Conservation (phyloP, 1,140 invertebrate genomes). For the Drosophila obscura region DNA sequence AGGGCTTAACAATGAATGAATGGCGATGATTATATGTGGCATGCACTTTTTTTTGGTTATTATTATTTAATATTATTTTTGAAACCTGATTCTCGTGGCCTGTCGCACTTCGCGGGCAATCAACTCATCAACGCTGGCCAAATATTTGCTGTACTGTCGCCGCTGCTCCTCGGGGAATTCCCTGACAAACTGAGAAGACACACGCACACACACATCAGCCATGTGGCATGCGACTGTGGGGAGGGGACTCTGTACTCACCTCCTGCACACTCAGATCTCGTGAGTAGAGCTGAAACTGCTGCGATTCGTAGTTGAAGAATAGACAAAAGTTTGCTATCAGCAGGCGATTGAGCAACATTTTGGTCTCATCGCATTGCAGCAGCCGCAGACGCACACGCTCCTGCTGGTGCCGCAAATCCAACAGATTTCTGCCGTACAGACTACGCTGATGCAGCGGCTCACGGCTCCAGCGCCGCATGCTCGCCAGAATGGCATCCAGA, state of each 20-base stretch:
- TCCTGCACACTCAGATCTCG: conserved; percentile 69
- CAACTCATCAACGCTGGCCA: conserved; percentile 68
- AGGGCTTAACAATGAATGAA: conserved; percentile 10
- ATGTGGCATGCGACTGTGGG: not conserved
- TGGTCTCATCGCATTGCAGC: conserved; percentile 84
- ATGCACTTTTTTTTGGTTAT: too few species aligned
- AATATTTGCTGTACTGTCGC: conserved; percentile 66
- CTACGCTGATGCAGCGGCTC: conserved; percentile 86
- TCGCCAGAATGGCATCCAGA: conserved; percentile 75
- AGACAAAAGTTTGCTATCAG: conserved; percentile 86
- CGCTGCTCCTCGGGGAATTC: conserved; percentile 73
- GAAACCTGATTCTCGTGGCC: conserved; percentile 77
- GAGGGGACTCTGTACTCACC: conserved; percentile 27
- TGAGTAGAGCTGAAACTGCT: conserved; percentile 68
- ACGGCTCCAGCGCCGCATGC: conserved; percentile 86
- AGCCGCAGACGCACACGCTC: conserved; percentile 82
- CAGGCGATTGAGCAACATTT: conserved; percentile 86
- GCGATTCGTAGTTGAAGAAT: conserved; percentile 84
- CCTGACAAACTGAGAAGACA: conserved; percentile 61
- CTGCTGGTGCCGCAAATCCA: conserved; percentile 86
- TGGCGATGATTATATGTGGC: not conserved
- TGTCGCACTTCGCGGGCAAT: conserved; percentile 69
- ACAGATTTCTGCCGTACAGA: conserved; percentile 85
- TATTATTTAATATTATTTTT: not conserved
- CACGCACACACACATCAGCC: not conserved